phyloP scores from a whole-genome alignment of 2,888 invertebrate genomes.

The Heteromyza rotundicornis region DNA sequence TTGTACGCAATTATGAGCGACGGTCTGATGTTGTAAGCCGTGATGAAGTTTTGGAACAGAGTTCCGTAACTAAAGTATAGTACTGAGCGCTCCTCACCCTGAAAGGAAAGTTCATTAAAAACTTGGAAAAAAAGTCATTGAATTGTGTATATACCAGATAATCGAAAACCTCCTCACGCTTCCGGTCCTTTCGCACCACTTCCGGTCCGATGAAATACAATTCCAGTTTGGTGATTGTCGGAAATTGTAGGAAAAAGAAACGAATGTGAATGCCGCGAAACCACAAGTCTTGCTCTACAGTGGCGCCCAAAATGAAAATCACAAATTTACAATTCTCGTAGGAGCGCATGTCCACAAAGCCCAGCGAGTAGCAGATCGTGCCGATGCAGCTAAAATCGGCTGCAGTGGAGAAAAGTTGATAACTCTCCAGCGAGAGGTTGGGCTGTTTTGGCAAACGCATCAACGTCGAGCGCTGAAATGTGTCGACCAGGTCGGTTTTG shows the following conservation, averaged over 20 bases:
- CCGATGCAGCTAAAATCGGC: slow-evolving; percentile 51
- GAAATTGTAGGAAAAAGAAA: slow-evolving; percentile 48
- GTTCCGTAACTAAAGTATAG: slow-evolving; percentile 24
- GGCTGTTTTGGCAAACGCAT: slow-evolving; percentile 31
- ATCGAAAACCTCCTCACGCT: no score
- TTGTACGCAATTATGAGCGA: slow-evolving; percentile 47
- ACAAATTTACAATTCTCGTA: slow-evolving; percentile 24
- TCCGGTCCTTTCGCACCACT: background rate
- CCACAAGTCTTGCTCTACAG: slow-evolving; percentile 38
- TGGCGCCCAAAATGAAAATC: slow-evolving; percentile 46
- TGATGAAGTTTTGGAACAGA: slow-evolving; percentile 37
- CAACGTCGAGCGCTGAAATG: slow-evolving; percentile 34
- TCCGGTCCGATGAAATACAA: slow-evolving; percentile 49
- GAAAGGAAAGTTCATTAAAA: background rate
- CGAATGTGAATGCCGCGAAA: slow-evolving; percentile 44
- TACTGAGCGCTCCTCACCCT: slow-evolving; percentile 29
- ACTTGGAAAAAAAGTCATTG: no score
- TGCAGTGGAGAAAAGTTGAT: slow-evolving; percentile 41
- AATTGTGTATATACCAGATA: no score
- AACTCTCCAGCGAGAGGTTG: slow-evolving; percentile 33
- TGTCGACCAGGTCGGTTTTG: slow-evolving; percentile 34
- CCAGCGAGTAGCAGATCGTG: slow-evolving; percentile 42
- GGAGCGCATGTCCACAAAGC: slow-evolving; percentile 25
- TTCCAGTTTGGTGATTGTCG: slow-evolving; percentile 36
- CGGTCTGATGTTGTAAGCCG: slow-evolving; percentile 29